A percentile compares a stretch with the other conserved stretches of the same genome.
phyloP scores from a whole-genome alignment of 1,140 invertebrate species.

The Penaeus indicus region DNA sequence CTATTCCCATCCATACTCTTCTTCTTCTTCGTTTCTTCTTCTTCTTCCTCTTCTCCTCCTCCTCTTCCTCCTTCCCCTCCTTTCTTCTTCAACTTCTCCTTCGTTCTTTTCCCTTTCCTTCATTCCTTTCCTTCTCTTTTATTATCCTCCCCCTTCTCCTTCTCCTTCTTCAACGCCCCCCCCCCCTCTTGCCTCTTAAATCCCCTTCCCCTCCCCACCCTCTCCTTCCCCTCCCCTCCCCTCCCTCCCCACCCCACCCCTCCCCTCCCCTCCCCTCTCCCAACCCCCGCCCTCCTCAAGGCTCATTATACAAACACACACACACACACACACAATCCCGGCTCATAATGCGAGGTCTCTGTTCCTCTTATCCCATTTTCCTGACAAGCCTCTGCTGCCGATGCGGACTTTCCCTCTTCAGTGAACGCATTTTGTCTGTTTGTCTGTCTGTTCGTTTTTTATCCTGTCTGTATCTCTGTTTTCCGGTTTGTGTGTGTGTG shows the following conservation, averaged over 20 bases:
- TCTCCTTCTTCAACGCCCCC: neutral
- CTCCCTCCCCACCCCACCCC: neutral
- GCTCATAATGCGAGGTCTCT: neutral
- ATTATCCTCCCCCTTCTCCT: neutral
- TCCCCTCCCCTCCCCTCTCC: neutral
- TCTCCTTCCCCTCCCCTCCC: neutral
- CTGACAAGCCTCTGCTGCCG: too few relatives aligned
- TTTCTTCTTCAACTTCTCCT: neutral
- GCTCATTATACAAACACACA: neutral
- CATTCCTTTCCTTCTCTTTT: neutral
- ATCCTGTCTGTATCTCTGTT: too few relatives aligned
- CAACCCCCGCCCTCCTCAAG: neutral
- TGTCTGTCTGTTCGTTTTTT: too few relatives aligned
- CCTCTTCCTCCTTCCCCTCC: neutral
- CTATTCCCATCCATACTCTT: neutral
- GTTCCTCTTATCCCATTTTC: too few relatives aligned
- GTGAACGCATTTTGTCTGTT: too few relatives aligned
- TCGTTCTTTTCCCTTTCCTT: neutral
- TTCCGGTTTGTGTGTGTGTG: too few relatives aligned
- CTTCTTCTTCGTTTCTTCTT: neutral
- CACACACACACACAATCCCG: neutral
- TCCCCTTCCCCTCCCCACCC: neutral
- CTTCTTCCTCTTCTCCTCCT: neutral
- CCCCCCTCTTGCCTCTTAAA: neutral
- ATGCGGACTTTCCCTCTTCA: too few relatives aligned